Base-by-base conservation (phyloP, 1,140 invertebrate genomes). In the Lepidostoma basale region DNA sequence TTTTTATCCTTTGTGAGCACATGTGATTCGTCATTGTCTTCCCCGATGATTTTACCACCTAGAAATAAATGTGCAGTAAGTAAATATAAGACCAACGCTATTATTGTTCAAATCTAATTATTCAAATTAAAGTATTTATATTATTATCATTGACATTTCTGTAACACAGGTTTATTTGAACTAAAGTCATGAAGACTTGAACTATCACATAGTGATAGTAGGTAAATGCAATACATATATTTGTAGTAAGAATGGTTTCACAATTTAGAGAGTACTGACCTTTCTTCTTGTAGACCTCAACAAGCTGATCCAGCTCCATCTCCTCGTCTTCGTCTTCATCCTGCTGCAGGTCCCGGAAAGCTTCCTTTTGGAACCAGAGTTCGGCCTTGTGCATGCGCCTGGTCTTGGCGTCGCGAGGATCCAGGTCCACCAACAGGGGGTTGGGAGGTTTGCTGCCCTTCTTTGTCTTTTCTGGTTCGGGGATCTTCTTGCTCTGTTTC, bases 361-460 rank as follows among this genome's bases (percentile, higher is more conserved):
- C 85, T 74, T 95, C 92, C 82, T 94, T 94, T 74, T 94, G 89
- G 78, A 97, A 97, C 94, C 95, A 98, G 9, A 92, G 78, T 70
- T 94, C 85, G 0, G 93, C 92, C 79, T 93, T 94, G 64, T 90
- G 87, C 40, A 88, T 81, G 36, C 87, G 85, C 75, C 88, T 91
- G 0, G 88, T 85, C 44, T 89, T 86, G 71, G 89, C 89, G 62
- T 92, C 88, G 16, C 89, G 85, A 59, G 87, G 81, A 76, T 96
- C 94, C 28, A 96, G 81, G 76, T 95, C 93, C 12, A 93, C 94
- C 8, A 97, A 83, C 0, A 97, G 77, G 3, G 95, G 95, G 87
- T 97, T 90, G 26, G 85, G 79, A 89, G 26, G 85, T 80, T 65
- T 12, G 52, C 70, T 59, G 22, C 10, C 33, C 54, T 54, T 54